Conservation (phyloP, 2,113 vertebrate species). For the Eurypyga helias region DNA sequence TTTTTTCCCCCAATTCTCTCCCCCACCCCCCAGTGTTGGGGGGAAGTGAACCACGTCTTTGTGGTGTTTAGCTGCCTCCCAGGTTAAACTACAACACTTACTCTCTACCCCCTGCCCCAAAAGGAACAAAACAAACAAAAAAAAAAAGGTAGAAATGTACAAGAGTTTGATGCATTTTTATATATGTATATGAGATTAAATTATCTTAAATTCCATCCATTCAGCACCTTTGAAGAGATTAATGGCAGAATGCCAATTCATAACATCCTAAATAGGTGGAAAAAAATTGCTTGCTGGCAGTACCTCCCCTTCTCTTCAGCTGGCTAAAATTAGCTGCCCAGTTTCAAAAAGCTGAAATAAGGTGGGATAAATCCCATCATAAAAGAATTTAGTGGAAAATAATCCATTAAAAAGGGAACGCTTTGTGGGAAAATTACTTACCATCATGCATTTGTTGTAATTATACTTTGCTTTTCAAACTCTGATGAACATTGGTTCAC, state of each 20-base stretch:
- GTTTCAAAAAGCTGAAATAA: not conserved
- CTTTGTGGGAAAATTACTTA: constrained; percentile 1
- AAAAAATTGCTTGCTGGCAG: not conserved
- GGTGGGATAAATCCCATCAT: not conserved
- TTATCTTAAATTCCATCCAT: not conserved
- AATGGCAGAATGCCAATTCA: not conserved
- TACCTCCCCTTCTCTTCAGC: not conserved
- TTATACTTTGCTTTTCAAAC: constrained; percentile 2
- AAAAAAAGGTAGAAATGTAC: not conserved
- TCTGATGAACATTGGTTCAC: not conserved
- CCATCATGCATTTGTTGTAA: not conserved
- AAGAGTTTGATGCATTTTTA: not conserved
- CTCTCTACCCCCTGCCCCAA: not conserved
- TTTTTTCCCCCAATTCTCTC: too few relatives aligned
- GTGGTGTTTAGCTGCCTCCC: too few relatives aligned
- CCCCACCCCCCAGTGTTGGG: too few relatives aligned
- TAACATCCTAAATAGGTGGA: not conserved
- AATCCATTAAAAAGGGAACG: not conserved
- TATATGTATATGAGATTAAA: not conserved
- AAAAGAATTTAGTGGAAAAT: constrained; percentile 7
- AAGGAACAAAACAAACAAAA: not conserved
- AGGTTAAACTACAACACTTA: not conserved
- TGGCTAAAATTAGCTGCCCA: constrained; percentile 10
- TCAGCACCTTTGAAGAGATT: not conserved
- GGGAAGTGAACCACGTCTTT: too few relatives aligned